Conservation (phyloP, 2,888 invertebrate genomes). For the Orthosia gothica region DNA sequence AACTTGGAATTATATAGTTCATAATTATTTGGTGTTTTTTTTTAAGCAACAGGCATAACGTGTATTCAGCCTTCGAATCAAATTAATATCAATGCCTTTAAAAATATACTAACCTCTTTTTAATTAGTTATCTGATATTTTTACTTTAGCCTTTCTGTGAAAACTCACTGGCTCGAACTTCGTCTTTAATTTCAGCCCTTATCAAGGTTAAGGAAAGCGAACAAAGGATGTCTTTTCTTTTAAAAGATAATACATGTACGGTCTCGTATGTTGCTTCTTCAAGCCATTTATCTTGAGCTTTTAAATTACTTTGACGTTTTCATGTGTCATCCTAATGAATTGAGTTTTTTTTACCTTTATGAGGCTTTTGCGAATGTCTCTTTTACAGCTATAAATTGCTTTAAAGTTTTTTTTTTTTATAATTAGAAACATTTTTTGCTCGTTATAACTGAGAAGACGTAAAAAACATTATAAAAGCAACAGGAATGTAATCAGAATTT, state of each 20-base stretch:
- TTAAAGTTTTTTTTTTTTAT: no score
- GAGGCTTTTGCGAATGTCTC: not conserved
- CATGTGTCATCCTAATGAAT: slow-evolving; percentile 34
- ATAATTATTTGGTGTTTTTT: not conserved
- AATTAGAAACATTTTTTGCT: no score
- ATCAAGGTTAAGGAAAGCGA: slow-evolving; percentile 41
- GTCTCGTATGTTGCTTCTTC: slow-evolving; percentile 25
- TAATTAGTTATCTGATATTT: not conserved
- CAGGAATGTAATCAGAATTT: no score
- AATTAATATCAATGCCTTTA: not conserved
- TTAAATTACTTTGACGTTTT: slow-evolving; percentile 47
- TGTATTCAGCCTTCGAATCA: not conserved
- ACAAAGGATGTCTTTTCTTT: slow-evolving; percentile 44
- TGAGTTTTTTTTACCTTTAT: not conserved
- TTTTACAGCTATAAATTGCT: no score
- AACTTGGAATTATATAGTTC: no score
- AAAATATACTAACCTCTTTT: not conserved
- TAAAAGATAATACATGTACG: slow-evolving; percentile 28
- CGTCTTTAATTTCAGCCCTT: slow-evolving; percentile 49
- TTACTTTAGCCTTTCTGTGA: slow-evolving; percentile 1
- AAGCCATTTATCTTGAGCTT: slow-evolving; percentile 28
- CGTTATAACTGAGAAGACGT: no score
- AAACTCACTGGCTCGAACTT: slow-evolving; percentile 15
- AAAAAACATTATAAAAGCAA: no score
- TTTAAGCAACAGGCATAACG: not conserved